A percentile compares a stretch with the other conserved stretches of the same genome.
These are phyloP conservation scores for Rhorus exstirpatorius DNA, from an alignment of 2,888 invertebrate species.

Conservation along the genomic window DNA sequence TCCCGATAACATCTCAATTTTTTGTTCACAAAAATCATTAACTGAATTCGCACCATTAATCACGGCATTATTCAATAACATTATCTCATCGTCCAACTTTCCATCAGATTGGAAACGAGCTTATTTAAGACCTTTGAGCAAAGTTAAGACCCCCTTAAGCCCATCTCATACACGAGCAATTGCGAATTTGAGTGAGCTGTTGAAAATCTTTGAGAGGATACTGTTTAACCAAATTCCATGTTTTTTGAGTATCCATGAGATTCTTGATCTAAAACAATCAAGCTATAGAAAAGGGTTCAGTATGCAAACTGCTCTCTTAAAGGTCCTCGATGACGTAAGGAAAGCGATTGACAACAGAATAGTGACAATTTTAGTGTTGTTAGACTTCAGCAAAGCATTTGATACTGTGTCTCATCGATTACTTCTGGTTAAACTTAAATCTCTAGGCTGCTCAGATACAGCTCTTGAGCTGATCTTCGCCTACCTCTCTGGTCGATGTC, in stretches of 20 bases:
- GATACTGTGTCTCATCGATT: conserved; percentile 23
- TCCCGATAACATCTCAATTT: background rate
- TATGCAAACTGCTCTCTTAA: conserved; percentile 24
- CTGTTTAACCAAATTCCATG: conserved; percentile 1
- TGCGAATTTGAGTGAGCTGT: conserved; percentile 31
- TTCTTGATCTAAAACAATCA: conserved; percentile 24
- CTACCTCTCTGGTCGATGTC: background rate
- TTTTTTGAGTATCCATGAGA: background rate
- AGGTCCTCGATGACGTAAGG: conserved; percentile 8
- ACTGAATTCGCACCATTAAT: background rate
- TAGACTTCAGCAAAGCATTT: conserved; percentile 55
- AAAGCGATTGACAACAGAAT: conserved; percentile 2
- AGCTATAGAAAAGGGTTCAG: conserved; percentile 12
- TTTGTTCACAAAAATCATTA: background rate
- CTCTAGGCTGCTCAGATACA: background rate
- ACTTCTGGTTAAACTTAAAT: background rate
- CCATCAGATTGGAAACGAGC: background rate
- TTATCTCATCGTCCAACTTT: background rate
- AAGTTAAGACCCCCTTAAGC: background rate
- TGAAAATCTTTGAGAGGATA: conserved; percentile 33
- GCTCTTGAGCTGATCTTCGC: background rate
- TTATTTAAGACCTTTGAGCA: background rate
- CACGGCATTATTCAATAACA: background rate
- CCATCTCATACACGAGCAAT: conserved; percentile 41
- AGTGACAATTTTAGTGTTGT: conserved; percentile 36